Conservation (phyloP, 1,140 invertebrate genomes). For the Harpegnathos saltator region DNA sequence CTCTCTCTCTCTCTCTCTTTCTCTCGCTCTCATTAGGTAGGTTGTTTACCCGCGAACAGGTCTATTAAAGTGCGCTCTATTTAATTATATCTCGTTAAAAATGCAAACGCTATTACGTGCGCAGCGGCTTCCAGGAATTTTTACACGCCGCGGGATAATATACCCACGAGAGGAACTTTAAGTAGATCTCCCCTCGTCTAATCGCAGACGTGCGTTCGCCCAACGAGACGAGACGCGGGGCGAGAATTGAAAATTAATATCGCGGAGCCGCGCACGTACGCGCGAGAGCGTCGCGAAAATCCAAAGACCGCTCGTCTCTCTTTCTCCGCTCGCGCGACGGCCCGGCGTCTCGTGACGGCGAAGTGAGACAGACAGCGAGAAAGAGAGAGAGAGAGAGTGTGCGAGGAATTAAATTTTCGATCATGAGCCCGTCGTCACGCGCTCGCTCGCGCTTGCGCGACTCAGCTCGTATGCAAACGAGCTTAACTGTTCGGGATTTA, state of each 20-base stretch:
- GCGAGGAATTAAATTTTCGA: constrained; percentile 3
- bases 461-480: constrained; percentile 1
- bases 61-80: constrained; percentile 39
- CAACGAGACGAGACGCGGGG: constrained; percentile 6
- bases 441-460: not conserved
- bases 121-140: constrained; percentile 49
- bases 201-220: constrained; percentile 13
- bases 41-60: constrained; percentile 19
- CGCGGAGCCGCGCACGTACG: too few species aligned
- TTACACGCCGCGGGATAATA: constrained; percentile 32
- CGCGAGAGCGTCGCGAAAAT: too few species aligned
- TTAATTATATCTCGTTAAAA: constrained; percentile 48
- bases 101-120: constrained; percentile 48
- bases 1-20: not conserved
- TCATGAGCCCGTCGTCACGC: constrained; percentile 23
- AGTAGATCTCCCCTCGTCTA: not conserved
- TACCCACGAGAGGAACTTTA: constrained; percentile 16
- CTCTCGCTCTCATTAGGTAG: constrained; percentile 15
- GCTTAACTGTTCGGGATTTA: constrained; percentile 53
- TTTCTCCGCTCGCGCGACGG: not conserved
- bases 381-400: too few species aligned
- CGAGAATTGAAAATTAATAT: constrained; percentile 14
- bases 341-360: not conserved
- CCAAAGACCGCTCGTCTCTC: too few species aligned
- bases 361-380: not conserved